phyloP scores from a whole-genome alignment of 2,888 invertebrate genomes.

The Brenthis daphne region DNA sequence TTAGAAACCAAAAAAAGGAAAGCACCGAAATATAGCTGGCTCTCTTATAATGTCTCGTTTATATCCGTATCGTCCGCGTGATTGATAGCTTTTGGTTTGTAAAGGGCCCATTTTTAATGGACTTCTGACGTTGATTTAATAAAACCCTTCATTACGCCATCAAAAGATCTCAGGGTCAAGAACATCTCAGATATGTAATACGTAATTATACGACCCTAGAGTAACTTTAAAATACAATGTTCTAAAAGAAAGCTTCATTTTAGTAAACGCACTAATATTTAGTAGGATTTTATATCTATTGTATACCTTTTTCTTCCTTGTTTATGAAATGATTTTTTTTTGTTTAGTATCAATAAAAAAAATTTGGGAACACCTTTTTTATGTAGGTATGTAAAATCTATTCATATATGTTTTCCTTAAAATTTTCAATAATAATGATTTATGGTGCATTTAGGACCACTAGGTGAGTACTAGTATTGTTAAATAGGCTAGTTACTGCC shows the following conservation, averaged over 20 bases:
- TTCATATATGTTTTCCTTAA: no score
- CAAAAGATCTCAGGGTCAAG: slow-evolving; percentile 55
- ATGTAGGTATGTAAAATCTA: no score
- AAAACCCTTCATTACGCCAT: slow-evolving; percentile 78
- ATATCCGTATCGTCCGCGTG: slow-evolving; percentile 62
- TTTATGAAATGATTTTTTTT: no score
- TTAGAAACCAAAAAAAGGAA: slow-evolving; percentile 37
- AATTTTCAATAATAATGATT: no score
- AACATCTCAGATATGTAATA: slow-evolving; percentile 35
- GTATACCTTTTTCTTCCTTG: not conserved
- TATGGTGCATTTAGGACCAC: no score
- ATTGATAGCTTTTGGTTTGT: slow-evolving; percentile 66
- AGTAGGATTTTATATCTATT: no score
- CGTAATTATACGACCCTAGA: slow-evolving; percentile 49
- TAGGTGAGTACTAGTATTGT: no score
- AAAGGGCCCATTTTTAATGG: slow-evolving; percentile 70
- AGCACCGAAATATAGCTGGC: slow-evolving; percentile 35
- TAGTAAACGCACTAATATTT: not conserved
- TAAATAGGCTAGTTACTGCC: no score
- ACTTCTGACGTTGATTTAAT: slow-evolving; percentile 81
- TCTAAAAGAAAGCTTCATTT: slow-evolving; percentile 23
- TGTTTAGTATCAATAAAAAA: no score
- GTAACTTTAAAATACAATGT: slow-evolving; percentile 19
- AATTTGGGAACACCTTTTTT: no score
- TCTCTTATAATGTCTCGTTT: slow-evolving; percentile 49